Base-by-base conservation (phyloP, 1,140 invertebrate genomes). In the Procambarus virginalis region DNA sequence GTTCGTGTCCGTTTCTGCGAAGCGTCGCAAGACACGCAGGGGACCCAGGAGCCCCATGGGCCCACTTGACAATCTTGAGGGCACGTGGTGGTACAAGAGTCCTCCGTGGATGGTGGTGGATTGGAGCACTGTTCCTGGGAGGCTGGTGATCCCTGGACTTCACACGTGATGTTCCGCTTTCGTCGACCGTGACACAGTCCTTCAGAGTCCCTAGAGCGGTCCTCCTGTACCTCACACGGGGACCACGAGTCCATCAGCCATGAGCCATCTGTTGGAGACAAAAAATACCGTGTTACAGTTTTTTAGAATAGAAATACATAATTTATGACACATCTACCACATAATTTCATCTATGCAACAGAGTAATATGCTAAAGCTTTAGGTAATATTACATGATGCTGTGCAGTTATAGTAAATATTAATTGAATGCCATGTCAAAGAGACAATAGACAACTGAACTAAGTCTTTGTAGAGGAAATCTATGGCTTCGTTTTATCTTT, bases 31-130 rank as follows among this genome's bases (percentile, higher is more conserved):
- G 80, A 83, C 46, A 58, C 60, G 46, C 87, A 89, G 2, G 87
- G 68, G 20, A 34, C 79, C 87, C 87, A 89, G n/a, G 8, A 14
- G 6, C 87, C 81, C 87, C 87, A 89, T 34, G 87, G 87, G 5
- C 87, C 87, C 34, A 89, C 70, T 0, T 78, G 75, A 22, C 87
- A 89, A 55, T 84, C 81, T 55, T 89, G 87, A 55, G 87, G 87
- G 58, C 87, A 89, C 48, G 79, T 34, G 55, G 87, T 78, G 51
- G 55, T 78, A 22, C 87, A 89, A 55, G n/a, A 10, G 2, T 22
- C 46, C 20, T 68, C 80, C 6, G 17, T 51, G 49, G 87, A 49
- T 0, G 87, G 87, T 2, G 34, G 70, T 0, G 87, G 87, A 22
- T 20, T 60, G 17, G 80, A 34, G n/a, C 87, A 89, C 68, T 83